A percentile compares a stretch with the other conserved stretches of the same genome.
phyloP scores from a whole-genome alignment of 2,888 invertebrate species.

The Drosophila nigricruria region DNA sequence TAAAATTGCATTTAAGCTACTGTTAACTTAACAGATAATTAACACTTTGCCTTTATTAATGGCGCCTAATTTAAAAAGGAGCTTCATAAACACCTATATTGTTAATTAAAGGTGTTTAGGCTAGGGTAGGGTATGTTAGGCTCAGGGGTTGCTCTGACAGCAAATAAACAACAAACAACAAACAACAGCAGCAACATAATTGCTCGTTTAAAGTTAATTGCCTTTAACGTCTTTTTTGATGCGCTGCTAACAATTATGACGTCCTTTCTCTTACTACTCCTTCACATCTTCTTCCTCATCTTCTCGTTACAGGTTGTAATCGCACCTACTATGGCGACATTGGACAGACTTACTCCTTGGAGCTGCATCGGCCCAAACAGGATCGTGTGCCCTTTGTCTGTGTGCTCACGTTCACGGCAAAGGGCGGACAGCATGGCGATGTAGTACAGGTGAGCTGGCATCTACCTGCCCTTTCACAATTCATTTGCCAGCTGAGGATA shows the following conservation, averaged over 20 bases:
- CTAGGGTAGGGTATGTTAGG: no score
- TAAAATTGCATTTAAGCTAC: constrained; percentile 39
- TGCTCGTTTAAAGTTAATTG: constrained; percentile 67
- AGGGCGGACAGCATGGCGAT: constrained; percentile 93
- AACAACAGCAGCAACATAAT: constrained; percentile 53
- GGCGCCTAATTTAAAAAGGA: constrained; percentile 22
- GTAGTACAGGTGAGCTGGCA: constrained; percentile 90
- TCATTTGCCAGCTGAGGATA: constrained; percentile 71
- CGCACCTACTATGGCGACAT: constrained; percentile 95
- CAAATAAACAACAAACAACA: constrained; percentile 27
- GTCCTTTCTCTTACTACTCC: neutral
- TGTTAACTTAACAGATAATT: constrained; percentile 49
- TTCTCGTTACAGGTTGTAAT: constrained; percentile 88
- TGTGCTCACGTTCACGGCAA: constrained; percentile 93
- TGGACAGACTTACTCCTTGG: constrained; percentile 94
- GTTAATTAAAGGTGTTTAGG: constrained; percentile 1
- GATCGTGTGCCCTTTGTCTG: constrained; percentile 95
- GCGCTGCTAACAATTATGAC: constrained; percentile 30
- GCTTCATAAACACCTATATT: neutral
- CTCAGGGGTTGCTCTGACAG: constrained; percentile 45
- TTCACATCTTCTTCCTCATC: neutral
- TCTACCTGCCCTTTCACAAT: constrained; percentile 52
- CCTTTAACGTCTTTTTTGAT: constrained; percentile 40
- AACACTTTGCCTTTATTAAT: constrained; percentile 29
- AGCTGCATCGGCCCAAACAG: constrained; percentile 93